phyloP scores from a whole-genome alignment of 2,888 invertebrate species.

The Camponotus fellah region DNA sequence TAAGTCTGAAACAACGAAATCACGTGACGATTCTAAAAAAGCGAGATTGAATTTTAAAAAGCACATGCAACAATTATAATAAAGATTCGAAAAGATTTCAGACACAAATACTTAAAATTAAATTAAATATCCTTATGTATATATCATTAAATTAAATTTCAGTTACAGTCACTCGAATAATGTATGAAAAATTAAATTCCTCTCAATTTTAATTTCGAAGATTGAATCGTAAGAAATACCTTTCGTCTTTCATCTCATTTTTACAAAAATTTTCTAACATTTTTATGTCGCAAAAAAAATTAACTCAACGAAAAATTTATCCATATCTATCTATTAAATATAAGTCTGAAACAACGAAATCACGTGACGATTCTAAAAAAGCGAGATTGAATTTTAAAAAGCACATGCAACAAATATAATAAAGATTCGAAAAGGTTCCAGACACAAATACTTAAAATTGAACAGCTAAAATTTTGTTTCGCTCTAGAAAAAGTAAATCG shows the following conservation, averaged over 20 bases:
- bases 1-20: background rate
- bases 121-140: no score
- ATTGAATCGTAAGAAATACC: no score
- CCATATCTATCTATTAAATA: background rate
- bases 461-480: background rate
- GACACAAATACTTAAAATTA: background rate
- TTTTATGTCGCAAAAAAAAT: no score
- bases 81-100: background rate
- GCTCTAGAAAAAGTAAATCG: constrained; percentile 28
- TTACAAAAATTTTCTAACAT: no score
- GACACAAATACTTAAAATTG: background rate
- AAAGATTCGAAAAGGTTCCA: background rate
- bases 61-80: background rate
- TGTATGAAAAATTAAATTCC: no score
- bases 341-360: background rate
- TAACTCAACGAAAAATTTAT: no score
- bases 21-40: background rate
- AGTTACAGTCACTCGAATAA: no score
- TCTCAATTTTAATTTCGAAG: no score
- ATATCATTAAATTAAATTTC: no score
- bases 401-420: background rate
- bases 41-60: background rate
- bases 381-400: background rate
- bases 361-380: background rate
- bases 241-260: no score